These are phyloP conservation scores for Nemapogon koenigi DNA, from an alignment of 2,888 invertebrate species.

Conservation along the genomic window DNA sequence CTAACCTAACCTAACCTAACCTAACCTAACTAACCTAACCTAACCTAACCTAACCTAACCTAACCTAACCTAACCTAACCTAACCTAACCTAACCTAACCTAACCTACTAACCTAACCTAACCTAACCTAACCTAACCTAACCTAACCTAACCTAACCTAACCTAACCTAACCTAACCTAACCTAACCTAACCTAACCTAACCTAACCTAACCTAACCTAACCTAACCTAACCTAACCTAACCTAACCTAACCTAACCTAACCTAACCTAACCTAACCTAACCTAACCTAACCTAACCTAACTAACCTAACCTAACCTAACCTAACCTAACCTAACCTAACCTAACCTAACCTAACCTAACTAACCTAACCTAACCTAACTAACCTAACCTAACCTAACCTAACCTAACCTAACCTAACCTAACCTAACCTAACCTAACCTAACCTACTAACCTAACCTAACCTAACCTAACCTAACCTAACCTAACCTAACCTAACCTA, in stretches of 20 bases:
- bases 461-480: conserved; percentile 9
- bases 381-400: conserved; percentile 11
- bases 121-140: conserved; percentile 18
- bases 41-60: conserved; percentile 11
- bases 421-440: conserved; percentile 11
- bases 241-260: conserved; percentile 5
- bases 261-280: conserved; percentile 10
- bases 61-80: conserved; percentile 17
- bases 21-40: conserved; percentile 10
- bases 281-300: conserved; percentile 7
- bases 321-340: conserved; percentile 10
- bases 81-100: conserved; percentile 18
- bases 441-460: conserved; percentile 8
- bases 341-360: conserved; percentile 9
- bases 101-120: conserved; percentile 17
- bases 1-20: conserved; percentile 11
- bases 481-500: conserved; percentile 11
- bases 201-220: conserved; percentile 15
- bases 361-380: conserved; percentile 9
- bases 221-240: conserved; percentile 4
- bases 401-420: conserved; percentile 11
- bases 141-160: conserved; percentile 18
- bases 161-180: conserved; percentile 17
- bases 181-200: conserved; percentile 17
- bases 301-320: conserved; percentile 8